A percentile compares a stretch with the other conserved stretches of the same genome.
Evolutionary conservation across 2,113 vertebrate genomes (phyloP).

Genomic region (Megalops atlanticus): DNA sequence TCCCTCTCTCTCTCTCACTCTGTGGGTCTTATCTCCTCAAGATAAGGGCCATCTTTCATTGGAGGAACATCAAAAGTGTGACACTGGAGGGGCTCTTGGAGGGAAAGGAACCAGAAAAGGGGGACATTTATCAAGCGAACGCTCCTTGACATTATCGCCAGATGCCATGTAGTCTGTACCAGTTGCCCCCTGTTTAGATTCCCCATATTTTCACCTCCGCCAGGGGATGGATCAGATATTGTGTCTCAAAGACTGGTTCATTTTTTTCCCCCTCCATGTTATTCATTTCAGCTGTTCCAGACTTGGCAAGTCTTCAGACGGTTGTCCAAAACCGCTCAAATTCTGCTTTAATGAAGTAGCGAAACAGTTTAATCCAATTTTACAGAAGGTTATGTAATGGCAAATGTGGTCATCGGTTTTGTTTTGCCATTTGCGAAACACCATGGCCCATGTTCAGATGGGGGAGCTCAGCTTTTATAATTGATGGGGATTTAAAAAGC

Average conservation of each 20-base stretch:
- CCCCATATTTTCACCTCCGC: constrained; percentile 26
- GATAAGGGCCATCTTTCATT: constrained; percentile 68
- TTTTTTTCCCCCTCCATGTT: neutral
- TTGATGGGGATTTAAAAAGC: neutral
- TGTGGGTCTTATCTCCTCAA: constrained; percentile 57
- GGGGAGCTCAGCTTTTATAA: neutral
- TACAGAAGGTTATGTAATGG: constrained; percentile 12
- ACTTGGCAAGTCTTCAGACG: constrained; percentile 11
- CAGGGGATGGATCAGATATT: constrained; percentile 27
- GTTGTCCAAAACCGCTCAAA: constrained; percentile 7
- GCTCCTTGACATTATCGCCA: constrained; percentile 65
- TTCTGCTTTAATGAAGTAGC: constrained; percentile 23
- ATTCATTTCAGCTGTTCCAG: constrained; percentile 16
- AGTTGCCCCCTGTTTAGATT: constrained; percentile 28
- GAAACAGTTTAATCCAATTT: constrained; percentile 13
- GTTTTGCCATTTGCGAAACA: constrained; percentile 2
- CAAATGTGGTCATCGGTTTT: constrained; percentile 23
- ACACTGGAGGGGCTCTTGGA: constrained; percentile 48
- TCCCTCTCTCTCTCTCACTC: constrained; percentile 34
- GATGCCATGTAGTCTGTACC: constrained; percentile 53
- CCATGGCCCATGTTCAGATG: neutral
- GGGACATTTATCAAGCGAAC: constrained; percentile 72
- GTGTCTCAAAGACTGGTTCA: neutral
- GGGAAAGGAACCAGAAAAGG: constrained; percentile 59
- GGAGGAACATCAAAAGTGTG: constrained; percentile 61